A percentile compares a stretch with the other conserved stretches of the same genome.
Conservation (phyloP, 1,140 invertebrate species). For the Dysdera silvatica region DNA sequence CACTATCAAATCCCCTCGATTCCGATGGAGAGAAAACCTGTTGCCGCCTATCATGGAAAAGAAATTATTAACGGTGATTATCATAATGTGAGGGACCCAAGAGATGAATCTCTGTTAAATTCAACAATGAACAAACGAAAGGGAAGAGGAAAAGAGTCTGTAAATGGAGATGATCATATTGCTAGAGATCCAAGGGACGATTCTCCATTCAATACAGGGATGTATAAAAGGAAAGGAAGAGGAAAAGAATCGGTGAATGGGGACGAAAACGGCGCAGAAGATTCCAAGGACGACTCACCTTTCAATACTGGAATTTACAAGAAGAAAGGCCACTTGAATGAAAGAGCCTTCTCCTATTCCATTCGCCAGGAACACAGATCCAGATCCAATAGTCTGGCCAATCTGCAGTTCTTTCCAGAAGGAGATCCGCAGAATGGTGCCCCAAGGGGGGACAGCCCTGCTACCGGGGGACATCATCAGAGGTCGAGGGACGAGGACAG, state of each 20-base stretch:
- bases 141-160: too few species aligned
- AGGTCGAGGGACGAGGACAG: constrained; percentile 59
- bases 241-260: too few species aligned
- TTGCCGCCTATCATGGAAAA: neutral
- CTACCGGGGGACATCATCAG: constrained; percentile 11
- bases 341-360: constrained; percentile 85
- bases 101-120: neutral
- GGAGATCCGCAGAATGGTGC: constrained; percentile 15
- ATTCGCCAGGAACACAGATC: constrained; percentile 86
- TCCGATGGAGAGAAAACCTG: neutral
- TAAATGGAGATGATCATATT: too few species aligned
- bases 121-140: neutral
- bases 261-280: too few species aligned
- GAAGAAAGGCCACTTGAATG: constrained; percentile 83
- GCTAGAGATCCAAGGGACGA: too few species aligned
- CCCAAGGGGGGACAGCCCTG: too few species aligned
- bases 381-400: constrained; percentile 77
- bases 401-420: constrained; percentile 48
- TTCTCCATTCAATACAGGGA: constrained; percentile 73
- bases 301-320: constrained; percentile 79
- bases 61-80: too few species aligned
- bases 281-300: constrained; percentile 53
- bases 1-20: neutral
- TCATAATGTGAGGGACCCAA: too few species aligned
- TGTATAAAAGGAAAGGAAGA: constrained; percentile 83